Evolutionary conservation across 64 coral and sea anemone species (phyloP).

Genomic region (Astreopora myriophthalma): DNA sequence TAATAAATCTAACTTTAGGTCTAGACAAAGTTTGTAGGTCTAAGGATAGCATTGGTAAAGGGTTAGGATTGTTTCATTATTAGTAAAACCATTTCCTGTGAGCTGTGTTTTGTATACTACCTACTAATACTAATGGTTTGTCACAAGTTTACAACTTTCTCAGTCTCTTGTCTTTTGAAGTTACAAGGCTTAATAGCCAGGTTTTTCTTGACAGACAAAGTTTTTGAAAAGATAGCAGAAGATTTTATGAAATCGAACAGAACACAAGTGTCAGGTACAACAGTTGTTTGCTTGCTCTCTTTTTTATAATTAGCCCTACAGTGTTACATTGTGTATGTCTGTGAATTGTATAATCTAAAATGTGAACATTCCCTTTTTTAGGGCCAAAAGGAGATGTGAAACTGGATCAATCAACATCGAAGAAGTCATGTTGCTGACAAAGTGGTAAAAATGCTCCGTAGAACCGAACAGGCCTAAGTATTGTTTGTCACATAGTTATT

Average conservation of each 20-base stretch:
- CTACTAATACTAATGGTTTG: no score
- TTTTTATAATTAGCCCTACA: neutral
- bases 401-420: neutral
- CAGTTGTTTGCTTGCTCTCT: neutral
- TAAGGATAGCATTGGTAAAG: no score
- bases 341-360: neutral
- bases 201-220: conserved; percentile 50
- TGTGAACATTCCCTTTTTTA: neutral
- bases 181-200: no score
- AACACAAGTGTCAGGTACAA: conserved; percentile 12
- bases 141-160: no score
- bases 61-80: no score
- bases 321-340: no score
- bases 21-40: no score
- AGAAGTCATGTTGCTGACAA: neutral
- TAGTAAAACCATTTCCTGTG: no score
- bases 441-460: neutral
- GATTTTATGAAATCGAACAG: conserved; percentile 72
- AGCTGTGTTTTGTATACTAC: no score
- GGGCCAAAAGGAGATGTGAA: conserved; percentile 4
- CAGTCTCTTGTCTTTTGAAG: no score
- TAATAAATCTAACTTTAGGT: no score
- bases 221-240: conserved; percentile 80
- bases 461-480: neutral
- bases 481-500: no score